Evolutionary conservation across 2,113 vertebrate genomes (phyloP).

Genomic region (Takifugu flavidus): DNA sequence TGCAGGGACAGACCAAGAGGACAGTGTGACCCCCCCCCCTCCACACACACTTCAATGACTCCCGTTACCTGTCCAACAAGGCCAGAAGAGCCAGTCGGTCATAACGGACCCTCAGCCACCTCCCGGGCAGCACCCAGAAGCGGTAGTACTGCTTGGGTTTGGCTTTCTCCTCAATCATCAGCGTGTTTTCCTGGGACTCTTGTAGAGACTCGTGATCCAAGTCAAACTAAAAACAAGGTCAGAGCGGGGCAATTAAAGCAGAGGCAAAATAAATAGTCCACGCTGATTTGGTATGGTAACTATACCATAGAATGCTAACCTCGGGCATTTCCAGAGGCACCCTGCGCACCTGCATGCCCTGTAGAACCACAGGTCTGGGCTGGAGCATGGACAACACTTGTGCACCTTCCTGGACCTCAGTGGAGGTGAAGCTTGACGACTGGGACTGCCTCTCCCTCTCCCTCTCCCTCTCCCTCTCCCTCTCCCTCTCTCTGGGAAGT

Average conservation of each 20-base stretch:
- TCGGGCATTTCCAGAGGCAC: constrained; percentile 85
- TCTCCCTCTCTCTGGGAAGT: constrained; percentile 76
- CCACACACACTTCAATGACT: neutral
- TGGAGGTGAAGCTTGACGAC: constrained; percentile 89
- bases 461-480: constrained; percentile 67
- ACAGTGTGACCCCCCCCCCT: neutral
- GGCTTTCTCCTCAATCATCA: constrained; percentile 87
- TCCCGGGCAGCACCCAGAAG: constrained; percentile 92
- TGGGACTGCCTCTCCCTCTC: constrained; percentile 86
- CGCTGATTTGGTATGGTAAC: no score
- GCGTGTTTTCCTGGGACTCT: constrained; percentile 89
- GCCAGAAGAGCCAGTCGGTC: constrained; percentile 96
- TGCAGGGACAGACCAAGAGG: no score
- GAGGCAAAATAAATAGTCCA: neutral
- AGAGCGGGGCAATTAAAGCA: neutral
- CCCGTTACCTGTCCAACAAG: constrained; percentile 89
- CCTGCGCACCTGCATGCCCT: constrained; percentile 90
- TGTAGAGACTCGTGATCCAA: constrained; percentile 88
- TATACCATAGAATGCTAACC: constrained; percentile 44
- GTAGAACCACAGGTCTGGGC: constrained; percentile 82
- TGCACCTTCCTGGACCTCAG: constrained; percentile 82
- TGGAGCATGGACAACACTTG: constrained; percentile 80
- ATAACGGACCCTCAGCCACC: constrained; percentile 95
- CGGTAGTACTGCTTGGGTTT: constrained; percentile 98
- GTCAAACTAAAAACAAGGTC: constrained; percentile 75